Evolutionary conservation across 2,113 vertebrate species (phyloP), one percentile per base, ranked within the genome.

Genomic region (Pelmatolapia mariae): DNA sequence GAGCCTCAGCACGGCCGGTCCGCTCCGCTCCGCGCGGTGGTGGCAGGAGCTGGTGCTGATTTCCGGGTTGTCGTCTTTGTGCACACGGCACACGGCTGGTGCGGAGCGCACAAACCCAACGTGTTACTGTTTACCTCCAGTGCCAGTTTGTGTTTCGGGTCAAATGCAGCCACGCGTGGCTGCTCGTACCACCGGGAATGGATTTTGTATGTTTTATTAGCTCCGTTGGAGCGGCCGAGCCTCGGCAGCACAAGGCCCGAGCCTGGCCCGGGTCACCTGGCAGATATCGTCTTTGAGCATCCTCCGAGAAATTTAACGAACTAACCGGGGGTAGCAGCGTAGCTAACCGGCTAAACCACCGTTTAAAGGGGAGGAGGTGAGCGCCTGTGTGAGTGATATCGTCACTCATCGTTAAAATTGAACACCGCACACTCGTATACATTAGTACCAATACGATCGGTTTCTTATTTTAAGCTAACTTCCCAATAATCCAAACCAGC

Each of bases 1-100:
- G 50, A 16, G 22, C 0, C 1, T 3, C 18, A 4, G 36, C 78
- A 3, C 1, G 43, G 3, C 22, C 56, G 73, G 22, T 29, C 63
- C 50, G 63, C 13, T 52, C 79, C 18, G 50, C 76, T 31, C 82
- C 82, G 53, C 91, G 13, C 84, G 82, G 81, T 83, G 63, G 80
- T 80, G 61, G 56, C 66, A 3, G 80, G 43, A 22, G 68, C 79
- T 7, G 40, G 43, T 29, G 7, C 56, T 18, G 81, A 47, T 94
- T 95, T 94, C 95, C 93, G 93, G 93, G 92, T 94, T 93, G 73
- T 54, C 9, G 86, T 43, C 82, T 88, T 88, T 94, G 87, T 96
- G 96, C 96, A 93, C 96, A 95, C 96, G 95, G 94, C 96, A 96
- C 95, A 43, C 68, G 43, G 43, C 36, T 88, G 89, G 94, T 94